phyloP scores from a whole-genome alignment of 2,888 invertebrate genomes.

The Tupiocoris notatus region DNA sequence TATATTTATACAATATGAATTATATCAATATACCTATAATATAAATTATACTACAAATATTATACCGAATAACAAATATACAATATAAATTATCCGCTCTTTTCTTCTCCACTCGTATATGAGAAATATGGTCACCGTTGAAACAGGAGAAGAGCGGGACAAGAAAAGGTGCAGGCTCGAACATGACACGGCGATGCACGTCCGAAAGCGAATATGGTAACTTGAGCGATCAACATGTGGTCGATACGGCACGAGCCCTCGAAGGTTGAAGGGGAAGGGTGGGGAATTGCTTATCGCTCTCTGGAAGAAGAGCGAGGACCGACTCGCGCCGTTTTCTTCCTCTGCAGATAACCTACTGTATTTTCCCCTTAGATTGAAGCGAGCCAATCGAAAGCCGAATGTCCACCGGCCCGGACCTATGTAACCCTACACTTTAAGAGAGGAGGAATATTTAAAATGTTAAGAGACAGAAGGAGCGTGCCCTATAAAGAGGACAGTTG shows the following conservation, averaged over 20 bases:
- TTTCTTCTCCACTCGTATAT: too few relatives aligned
- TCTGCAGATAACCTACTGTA: neutral
- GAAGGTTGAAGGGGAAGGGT: constrained; percentile 30
- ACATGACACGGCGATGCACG: constrained; percentile 1
- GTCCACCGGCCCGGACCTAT: neutral
- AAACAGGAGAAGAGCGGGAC: neutral
- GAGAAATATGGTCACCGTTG: neutral
- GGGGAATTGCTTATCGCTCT: too few relatives aligned
- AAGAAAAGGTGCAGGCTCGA: neutral
- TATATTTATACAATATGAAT: too few relatives aligned
- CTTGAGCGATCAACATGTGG: constrained; percentile 40
- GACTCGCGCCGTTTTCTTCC: too few relatives aligned
- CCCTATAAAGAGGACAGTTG: constrained; percentile 35
- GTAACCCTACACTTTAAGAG: constrained; percentile 40
- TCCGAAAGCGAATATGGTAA: constrained; percentile 7
- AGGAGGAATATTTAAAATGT: constrained; percentile 40
- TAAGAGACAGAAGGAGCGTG: neutral
- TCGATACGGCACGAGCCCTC: constrained; percentile 28
- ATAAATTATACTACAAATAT: too few relatives aligned
- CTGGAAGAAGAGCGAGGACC: too few relatives aligned
- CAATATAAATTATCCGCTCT: too few relatives aligned
- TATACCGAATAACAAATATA: too few relatives aligned
- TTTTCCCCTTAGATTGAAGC: neutral
- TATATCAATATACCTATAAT: too few relatives aligned
- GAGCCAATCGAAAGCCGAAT: neutral